These are phyloP conservation scores for Operophtera brumata DNA, from an alignment of 2,888 invertebrate species.

Conservation along the genomic window DNA sequence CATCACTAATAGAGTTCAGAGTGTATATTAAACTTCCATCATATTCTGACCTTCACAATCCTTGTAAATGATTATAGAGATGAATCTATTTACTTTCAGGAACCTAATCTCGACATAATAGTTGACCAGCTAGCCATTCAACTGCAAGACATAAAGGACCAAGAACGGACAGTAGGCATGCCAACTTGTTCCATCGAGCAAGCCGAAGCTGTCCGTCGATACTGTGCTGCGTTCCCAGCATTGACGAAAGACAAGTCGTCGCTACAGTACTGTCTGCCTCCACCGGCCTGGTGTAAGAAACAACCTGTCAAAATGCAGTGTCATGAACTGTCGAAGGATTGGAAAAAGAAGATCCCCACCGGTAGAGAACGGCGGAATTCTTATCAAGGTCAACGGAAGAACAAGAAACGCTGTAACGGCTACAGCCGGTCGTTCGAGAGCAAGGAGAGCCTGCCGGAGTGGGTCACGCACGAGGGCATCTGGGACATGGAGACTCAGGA, in stretches of 20 bases:
- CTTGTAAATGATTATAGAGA: neutral
- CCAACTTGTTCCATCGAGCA: constrained; percentile 74
- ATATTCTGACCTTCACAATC: constrained; percentile 14
- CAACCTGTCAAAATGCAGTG: constrained; percentile 65
- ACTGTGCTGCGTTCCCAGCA: constrained; percentile 89
- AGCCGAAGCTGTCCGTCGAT: constrained; percentile 86
- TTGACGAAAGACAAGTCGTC: constrained; percentile 78
- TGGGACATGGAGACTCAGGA: constrained; percentile 77
- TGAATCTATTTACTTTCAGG: constrained; percentile 74
- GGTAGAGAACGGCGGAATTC: constrained; percentile 52
- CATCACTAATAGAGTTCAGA: too few species aligned
- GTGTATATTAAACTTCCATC: neutral
- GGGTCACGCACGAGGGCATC: constrained; percentile 77
- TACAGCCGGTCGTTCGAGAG: constrained; percentile 71
- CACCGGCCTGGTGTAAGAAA: constrained; percentile 72
- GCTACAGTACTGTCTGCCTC: constrained; percentile 69
- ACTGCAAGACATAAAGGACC: constrained; percentile 84
- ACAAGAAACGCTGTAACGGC: constrained; percentile 47
- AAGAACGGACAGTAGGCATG: constrained; percentile 74
- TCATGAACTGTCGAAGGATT: constrained; percentile 60
- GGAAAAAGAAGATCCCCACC: constrained; percentile 63
- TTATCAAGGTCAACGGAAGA: constrained; percentile 20
- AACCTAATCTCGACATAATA: constrained; percentile 88
- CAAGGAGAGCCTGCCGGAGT: constrained; percentile 72
- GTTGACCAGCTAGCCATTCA: constrained; percentile 91